These are phyloP conservation scores for Lerema accius DNA, from an alignment of 1,140 invertebrate genomes.

Conservation along the genomic window DNA sequence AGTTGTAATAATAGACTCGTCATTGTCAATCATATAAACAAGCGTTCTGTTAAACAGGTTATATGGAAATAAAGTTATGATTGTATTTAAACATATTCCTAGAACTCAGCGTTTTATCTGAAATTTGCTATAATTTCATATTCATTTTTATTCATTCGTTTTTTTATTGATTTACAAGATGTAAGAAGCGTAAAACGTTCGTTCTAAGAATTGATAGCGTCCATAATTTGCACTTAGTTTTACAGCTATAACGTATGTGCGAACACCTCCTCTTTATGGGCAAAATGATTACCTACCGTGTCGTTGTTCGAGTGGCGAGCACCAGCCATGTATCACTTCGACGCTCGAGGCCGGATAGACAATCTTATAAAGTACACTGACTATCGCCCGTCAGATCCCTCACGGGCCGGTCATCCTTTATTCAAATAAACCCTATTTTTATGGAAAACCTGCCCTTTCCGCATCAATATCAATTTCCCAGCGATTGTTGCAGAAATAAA, in stretches of 20 bases:
- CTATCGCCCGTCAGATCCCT: conserved; percentile 60
- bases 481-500: conserved; percentile 81
- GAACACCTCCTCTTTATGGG: conserved; percentile 29
- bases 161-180: not conserved
- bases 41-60: too few relatives aligned
- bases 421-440: conserved; percentile 83
- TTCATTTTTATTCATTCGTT: too few relatives aligned
- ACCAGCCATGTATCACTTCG: conserved; percentile 54
- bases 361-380: conserved; percentile 72
- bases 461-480: conserved; percentile 82
- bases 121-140: too few relatives aligned
- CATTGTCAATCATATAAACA: too few relatives aligned
- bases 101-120: too few relatives aligned
- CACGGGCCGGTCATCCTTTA: conserved; percentile 76
- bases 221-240: conserved; percentile 1
- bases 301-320: conserved; percentile 19
- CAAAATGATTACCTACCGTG: conserved; percentile 28
- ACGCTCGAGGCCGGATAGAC: conserved; percentile 48
- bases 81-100: too few relatives aligned
- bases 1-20: too few relatives aligned
- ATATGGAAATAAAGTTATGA: too few relatives aligned
- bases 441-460: conserved; percentile 81
- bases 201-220: not conserved
- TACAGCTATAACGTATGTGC: conserved; percentile 20
- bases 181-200: not conserved